Conservation (phyloP, 2,797 vertebrate genomes). For the Artibeus jamaicensis region DNA sequence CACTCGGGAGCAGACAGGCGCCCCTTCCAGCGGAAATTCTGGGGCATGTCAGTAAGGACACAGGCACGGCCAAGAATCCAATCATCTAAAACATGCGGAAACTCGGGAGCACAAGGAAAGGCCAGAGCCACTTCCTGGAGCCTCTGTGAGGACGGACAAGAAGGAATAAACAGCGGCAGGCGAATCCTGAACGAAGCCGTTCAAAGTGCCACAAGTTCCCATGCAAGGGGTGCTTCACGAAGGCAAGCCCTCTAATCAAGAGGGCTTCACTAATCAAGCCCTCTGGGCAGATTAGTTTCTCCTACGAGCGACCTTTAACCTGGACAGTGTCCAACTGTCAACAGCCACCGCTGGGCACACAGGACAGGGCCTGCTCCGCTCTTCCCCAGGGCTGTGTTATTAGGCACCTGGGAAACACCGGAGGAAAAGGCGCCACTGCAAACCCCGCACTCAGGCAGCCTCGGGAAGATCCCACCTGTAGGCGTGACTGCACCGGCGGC, state of each 20-base stretch:
- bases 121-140: neutral
- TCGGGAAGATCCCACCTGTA: neutral
- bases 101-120: neutral
- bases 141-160: neutral
- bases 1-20: neutral
- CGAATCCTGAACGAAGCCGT: neutral
- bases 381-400: neutral
- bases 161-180: neutral
- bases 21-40: neutral
- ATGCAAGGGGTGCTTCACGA: neutral
- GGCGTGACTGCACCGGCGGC: constrained; percentile 67
- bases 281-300: neutral
- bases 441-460: neutral
- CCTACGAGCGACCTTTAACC: neutral
- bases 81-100: neutral
- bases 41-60: neutral
- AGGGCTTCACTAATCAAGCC: too few species aligned
- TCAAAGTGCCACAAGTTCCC: neutral
- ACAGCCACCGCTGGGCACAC: neutral
- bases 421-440: neutral
- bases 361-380: too few species aligned
- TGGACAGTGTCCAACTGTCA: neutral
- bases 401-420: neutral
- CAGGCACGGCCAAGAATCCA: neutral
- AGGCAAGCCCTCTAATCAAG: too few species aligned